A percentile compares a stretch with the other conserved stretches of the same genome.
Evolutionary conservation across 2,888 invertebrate genomes (phyloP).

Genomic region (Phymatocera aterrima): DNA sequence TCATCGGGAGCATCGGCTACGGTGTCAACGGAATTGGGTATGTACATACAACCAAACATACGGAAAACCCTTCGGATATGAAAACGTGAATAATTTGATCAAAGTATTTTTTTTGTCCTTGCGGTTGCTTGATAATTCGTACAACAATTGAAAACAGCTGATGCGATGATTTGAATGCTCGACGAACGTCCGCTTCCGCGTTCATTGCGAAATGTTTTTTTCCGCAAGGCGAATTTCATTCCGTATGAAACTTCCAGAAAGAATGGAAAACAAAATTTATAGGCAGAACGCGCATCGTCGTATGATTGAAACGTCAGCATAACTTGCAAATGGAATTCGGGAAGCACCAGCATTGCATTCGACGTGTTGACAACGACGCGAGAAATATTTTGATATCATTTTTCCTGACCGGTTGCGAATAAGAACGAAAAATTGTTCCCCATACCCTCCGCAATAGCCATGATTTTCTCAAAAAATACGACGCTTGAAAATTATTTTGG

Average conservation of each 20-base stretch:
- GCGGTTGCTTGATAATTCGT: background rate
- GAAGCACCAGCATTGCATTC: background rate
- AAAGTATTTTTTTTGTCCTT: background rate
- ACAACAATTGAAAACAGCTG: background rate
- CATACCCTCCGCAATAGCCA: too few species aligned
- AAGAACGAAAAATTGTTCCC: too few species aligned
- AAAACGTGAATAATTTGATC: background rate
- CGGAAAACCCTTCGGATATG: background rate
- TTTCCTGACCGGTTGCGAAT: too few species aligned
- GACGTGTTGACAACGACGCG: background rate
- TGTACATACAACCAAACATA: background rate
- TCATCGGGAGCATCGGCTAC: background rate
- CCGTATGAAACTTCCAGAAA: background rate
- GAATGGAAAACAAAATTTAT: background rate
- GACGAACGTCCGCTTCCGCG: background rate
- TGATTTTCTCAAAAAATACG: too few species aligned
- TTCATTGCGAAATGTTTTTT: background rate
- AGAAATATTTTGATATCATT: background rate
- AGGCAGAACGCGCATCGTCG: too few species aligned
- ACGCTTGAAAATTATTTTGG: too few species aligned
- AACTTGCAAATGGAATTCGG: background rate
- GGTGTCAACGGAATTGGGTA: constrained; percentile 3
- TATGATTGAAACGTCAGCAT: constrained; percentile 19
- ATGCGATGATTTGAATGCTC: background rate
- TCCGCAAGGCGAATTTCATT: background rate